Conservation (phyloP, 2,888 invertebrate genomes). For the Byasa hedistus region DNA sequence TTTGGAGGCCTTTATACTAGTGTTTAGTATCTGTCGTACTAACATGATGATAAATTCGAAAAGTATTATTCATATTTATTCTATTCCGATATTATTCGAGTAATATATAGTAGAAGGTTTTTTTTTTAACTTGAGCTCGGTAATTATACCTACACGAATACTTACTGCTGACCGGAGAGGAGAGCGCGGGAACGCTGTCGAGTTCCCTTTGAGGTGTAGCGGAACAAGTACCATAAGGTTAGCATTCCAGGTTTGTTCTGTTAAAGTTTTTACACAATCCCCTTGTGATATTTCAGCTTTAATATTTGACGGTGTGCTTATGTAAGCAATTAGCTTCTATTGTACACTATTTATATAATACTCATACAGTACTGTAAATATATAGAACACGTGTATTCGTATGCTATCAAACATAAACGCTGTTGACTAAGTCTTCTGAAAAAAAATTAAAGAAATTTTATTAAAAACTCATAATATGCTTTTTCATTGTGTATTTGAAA, state of each 20-base stretch:
- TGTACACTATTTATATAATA: background rate
- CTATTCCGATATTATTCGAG: background rate
- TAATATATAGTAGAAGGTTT: slow-evolving; percentile 5
- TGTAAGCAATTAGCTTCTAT: background rate
- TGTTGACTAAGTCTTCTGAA: too few relatives aligned
- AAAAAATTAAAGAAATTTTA: too few relatives aligned
- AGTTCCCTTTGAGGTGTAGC: slow-evolving; percentile 28
- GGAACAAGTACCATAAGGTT: slow-evolving; percentile 23
- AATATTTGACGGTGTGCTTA: background rate
- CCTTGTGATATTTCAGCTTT: slow-evolving; percentile 13
- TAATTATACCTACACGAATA: slow-evolving; percentile 27
- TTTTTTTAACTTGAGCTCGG: slow-evolving; percentile 17
- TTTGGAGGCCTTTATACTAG: too few relatives aligned
- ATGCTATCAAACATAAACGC: too few relatives aligned
- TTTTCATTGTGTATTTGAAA: too few relatives aligned
- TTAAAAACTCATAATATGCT: too few relatives aligned
- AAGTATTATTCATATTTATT: too few relatives aligned
- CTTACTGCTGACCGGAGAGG: slow-evolving; percentile 27
- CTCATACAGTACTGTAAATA: background rate
- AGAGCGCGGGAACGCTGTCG: slow-evolving; percentile 22
- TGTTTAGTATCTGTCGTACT: too few relatives aligned
- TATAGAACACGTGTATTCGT: too few relatives aligned
- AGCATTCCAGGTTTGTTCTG: slow-evolving; percentile 16
- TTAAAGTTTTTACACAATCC: slow-evolving; percentile 17
- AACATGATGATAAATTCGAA: too few relatives aligned